A percentile compares a stretch with the other conserved stretches of the same genome.
Conservation (phyloP, 2,888 invertebrate genomes). For the Harpalus rufipes region DNA sequence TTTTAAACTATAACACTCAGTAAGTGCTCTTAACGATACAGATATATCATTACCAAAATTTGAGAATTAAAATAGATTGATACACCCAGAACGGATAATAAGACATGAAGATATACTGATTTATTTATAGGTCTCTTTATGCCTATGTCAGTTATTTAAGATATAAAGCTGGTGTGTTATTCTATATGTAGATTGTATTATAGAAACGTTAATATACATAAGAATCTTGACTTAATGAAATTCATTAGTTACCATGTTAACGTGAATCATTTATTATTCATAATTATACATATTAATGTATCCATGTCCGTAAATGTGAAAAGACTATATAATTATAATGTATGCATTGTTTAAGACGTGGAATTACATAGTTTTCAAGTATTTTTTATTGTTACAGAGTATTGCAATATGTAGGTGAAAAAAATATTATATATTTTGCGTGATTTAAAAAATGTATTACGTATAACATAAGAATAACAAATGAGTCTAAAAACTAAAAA, state of each 20-base stretch:
- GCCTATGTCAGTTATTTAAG: neutral
- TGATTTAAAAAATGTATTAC: too few relatives aligned
- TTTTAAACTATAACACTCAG: too few relatives aligned
- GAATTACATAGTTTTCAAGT: slow-evolving; percentile 11
- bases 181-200: neutral
- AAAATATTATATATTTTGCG: too few relatives aligned
- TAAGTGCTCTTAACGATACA: too few relatives aligned
- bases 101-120: too few relatives aligned
- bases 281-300: slow-evolving; percentile 37
- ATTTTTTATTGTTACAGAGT: neutral
- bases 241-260: slow-evolving; percentile 9
- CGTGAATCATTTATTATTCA: slow-evolving; percentile 34
- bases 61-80: too few relatives aligned
- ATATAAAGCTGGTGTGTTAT: neutral
- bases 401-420: too few relatives aligned
- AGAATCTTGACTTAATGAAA: neutral
- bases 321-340: slow-evolving; percentile 26
- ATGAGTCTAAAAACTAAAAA: too few relatives aligned
- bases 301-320: slow-evolving; percentile 38
- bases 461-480: too few relatives aligned
- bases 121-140: neutral
- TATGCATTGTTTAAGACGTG: neutral
- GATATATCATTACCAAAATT: too few relatives aligned
- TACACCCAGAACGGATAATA: too few relatives aligned
- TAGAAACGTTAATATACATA: neutral